Percentiles rank a stretch among this genome's conserved stretches.
phyloP scores from a whole-genome alignment of 2,797 vertebrate species.

The Peromyscus eremicus region DNA sequence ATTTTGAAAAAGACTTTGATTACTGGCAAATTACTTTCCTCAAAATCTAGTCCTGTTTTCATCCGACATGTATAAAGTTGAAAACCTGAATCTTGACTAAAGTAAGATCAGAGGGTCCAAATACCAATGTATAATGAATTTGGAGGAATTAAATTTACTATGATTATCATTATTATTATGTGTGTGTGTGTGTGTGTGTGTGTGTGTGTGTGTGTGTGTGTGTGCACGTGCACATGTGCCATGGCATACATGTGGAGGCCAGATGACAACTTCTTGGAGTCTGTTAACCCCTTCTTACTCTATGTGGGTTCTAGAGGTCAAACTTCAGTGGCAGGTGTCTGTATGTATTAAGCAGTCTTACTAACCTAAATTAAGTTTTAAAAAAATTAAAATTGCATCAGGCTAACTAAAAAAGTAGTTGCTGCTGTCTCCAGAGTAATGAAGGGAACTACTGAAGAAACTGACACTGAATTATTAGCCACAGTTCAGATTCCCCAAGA shows the following conservation, averaged over 20 bases:
- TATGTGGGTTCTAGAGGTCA: too few relatives aligned
- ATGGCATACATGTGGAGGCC: background rate
- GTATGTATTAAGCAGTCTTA: background rate
- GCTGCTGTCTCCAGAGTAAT: background rate
- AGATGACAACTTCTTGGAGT: background rate
- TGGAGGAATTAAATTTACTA: background rate
- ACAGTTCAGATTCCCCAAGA: background rate
- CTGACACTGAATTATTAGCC: background rate
- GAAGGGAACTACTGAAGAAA: background rate
- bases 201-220: background rate
- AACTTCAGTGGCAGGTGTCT: background rate
- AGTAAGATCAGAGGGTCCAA: background rate
- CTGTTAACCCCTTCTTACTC: background rate
- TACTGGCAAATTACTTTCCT: background rate
- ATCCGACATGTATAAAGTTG: background rate
- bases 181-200: background rate
- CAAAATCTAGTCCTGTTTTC: conserved; percentile 31
- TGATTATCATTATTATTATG: background rate
- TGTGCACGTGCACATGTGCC: background rate
- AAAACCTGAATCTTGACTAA: background rate
- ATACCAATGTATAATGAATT: background rate
- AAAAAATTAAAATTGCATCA: background rate
- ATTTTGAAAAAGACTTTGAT: conserved; percentile 27
- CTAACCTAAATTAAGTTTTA: background rate
- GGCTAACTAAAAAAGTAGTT: background rate